These are phyloP conservation scores for Desoria tigrina DNA, from an alignment of 2,888 invertebrate genomes.

Conservation along the genomic window DNA sequence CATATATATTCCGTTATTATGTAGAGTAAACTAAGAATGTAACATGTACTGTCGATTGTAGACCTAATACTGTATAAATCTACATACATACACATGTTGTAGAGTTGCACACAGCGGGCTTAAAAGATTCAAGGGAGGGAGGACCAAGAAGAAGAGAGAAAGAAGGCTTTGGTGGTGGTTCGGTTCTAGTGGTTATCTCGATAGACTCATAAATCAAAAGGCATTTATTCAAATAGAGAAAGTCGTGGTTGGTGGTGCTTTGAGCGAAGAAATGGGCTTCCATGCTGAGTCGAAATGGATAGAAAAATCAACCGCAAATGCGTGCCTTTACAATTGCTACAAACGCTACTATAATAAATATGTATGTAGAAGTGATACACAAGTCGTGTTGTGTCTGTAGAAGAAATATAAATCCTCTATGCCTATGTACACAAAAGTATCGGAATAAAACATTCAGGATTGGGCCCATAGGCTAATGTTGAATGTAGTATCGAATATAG, in stretches of 20 bases:
- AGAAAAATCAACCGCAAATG: not conserved
- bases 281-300: conserved; percentile 17
- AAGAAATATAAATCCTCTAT: not conserved
- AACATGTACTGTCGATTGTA: too few relatives aligned
- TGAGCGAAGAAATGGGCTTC: not conserved
- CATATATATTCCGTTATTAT: too few relatives aligned
- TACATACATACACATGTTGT: too few relatives aligned
- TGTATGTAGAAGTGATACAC: not conserved
- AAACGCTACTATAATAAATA: not conserved
- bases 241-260: conserved; percentile 14
- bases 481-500: too few relatives aligned
- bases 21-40: too few relatives aligned
- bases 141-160: too few relatives aligned
- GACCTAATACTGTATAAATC: too few relatives aligned
- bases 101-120: too few relatives aligned
- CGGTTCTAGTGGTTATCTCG: conserved; percentile 11
- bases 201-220: conserved; percentile 31
- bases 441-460: not conserved
- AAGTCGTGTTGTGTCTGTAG: too few relatives aligned
- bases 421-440: not conserved
- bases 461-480: too few relatives aligned
- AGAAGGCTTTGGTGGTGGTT: too few relatives aligned
- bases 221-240: conserved; percentile 32
- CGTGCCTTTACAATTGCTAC: not conserved
- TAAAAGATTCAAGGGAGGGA: too few relatives aligned